Evolutionary conservation across 2,888 invertebrate species (phyloP), one percentile per base, ranked within the genome.

Genomic region (Podotricha telesiphe): DNA sequence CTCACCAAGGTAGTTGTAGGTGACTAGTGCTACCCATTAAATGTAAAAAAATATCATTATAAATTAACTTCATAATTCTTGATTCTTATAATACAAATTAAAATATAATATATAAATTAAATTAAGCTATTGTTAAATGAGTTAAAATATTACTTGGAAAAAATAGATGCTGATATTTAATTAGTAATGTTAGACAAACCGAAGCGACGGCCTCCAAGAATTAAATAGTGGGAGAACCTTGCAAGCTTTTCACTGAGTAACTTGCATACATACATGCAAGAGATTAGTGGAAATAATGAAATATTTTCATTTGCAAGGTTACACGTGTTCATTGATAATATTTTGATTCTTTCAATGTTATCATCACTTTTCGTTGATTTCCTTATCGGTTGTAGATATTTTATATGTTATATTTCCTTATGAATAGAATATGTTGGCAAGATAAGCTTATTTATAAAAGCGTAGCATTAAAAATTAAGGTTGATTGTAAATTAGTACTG

Each of bases 301-400:
- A 67, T 79, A 77, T 79, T 82, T 78, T 76, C 79, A 79, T 75
- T 77, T 75, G 74, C 79, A 80, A 86, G 82, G 84, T 84, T 83
- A 85, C 88, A 87, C 88, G 87, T 88, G 87, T 81, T 75, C 72
- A 73, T 70, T 78, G 80, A 82, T 87, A 86, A 82, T 79, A 83
- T 83, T 55, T 85, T 85, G 86, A 82, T 81, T 75, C 79, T 79
- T 80, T 80, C 80, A 79, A 75, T 72, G 74, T 65, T 66, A 67
- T 71, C 67, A 67, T 68, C 67, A 71, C 62, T 67, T 68, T 72
- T 72, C 68, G 67, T 74, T 58, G 67, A 68, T 73, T 73, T 71
- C 70, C 74, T 75, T 76, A 75, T 76, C 73, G 72, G 68, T 72
- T 47, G 61, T 67, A 70, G 55, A 65, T 65, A 48, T 68, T 11